Evolutionary conservation across 2,888 invertebrate species (phyloP), one percentile per base, ranked within the genome.

Genomic region (Catocala nupta): DNA sequence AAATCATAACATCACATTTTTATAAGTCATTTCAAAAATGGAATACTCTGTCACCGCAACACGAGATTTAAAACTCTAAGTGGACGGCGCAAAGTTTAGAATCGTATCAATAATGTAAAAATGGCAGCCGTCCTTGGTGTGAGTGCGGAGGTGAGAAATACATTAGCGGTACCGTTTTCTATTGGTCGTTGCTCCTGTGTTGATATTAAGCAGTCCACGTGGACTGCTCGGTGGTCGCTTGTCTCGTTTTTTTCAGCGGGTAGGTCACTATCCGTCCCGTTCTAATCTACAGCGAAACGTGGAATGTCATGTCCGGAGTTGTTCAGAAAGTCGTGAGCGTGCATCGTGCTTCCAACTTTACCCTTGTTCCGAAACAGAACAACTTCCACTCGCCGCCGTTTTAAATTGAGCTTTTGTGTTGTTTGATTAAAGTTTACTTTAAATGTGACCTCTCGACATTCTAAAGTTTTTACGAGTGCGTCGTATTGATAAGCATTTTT

Each of bases 91-190:
- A 92, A 87, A 90, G 93, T 88, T 87, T 84, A 90, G 77, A 90
- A 85, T 91, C 82, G 86, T 77, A 81, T 87, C 83, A 84, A 84
- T 86, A 82, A 84, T 87, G 70, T 77, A 86, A 83, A 88, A 90
- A 88, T 90, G 87, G 87, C 87, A 88, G 85, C 85, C 77, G 84
- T 84, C 85, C 84, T 89, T 90, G 90, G 92, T 93, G 92, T 93
- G 94, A 91, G 94, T 93, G 93, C 92, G 92, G 93, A 94, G 94
- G 94, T 94, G 94, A 94, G 94, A 94, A 94, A 94, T 94, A 94
- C 94, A 94, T 94, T 94, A 94, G 94, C 91, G 93, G 92, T 93
- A 88, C 92, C 92, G 93, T 93, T 93, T 92, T 90, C 94, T 89
- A 94, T 94, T 94, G 94, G 94, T 92, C 92, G 92, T 89, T 88